Evolutionary conservation across 2,888 invertebrate genomes (phyloP), one percentile per base, ranked within the genome.

Genomic region (Lymantria dispar): DNA sequence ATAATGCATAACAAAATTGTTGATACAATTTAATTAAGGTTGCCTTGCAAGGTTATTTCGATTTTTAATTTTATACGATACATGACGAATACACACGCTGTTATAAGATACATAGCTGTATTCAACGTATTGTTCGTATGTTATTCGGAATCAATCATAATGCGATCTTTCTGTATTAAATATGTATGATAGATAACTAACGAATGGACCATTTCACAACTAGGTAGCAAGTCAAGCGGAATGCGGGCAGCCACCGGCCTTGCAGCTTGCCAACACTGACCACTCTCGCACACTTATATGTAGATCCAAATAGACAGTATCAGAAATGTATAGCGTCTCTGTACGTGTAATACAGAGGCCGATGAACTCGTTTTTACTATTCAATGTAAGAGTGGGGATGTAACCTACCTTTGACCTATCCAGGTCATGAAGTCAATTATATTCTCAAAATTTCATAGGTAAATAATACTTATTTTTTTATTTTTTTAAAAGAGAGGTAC

Each of bases 211-310:
- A 77, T 88, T 89, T 88, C 87, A 86, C 83, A 87, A 87, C 72
- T 69, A 61, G 64, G 52, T 61, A 70, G 68, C 78, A 77, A 78
- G 78, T 81, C 74, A 78, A 78, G 78, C 76, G 89, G 90, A 89
- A 87, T 87, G 88, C 85, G 82, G 85, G 73, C 78, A 78, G 80
- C 75, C 78, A 80, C 77, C 84, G 87, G 86, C 88, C 88, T 87
- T 88, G 89, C 81, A 78, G 83, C 85, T 84, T 81, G 84, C 86
- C 85, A 83, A 80, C 78, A 73, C 78, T 86, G 87, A 85, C 87
- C 86, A 87, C 85, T 86, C 85, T 80, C 77, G 75, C 76, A 76
- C 78, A 78, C 74, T 77, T 69, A 75, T 69, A 33, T 7, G 33
- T 7, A 81, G 71, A 79, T 78, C 75, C 69, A 76, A 79, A 77